Conservation (phyloP, 2,888 invertebrate genomes). For the Cerastis rubricosa region DNA sequence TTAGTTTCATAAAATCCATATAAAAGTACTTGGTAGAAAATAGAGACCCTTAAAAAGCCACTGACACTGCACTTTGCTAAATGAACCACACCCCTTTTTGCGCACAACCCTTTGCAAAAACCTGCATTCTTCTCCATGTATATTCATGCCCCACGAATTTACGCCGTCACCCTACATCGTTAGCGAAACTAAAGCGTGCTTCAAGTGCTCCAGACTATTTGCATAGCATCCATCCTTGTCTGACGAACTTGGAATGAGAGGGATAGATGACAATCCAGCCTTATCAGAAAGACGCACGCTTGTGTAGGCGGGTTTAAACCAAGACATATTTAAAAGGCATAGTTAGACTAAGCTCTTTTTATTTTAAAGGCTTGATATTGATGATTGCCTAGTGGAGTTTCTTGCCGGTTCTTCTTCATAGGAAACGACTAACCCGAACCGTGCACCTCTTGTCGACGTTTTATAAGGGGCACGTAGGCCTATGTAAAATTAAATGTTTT, state of each 20-base stretch:
- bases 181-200: constrained; percentile 75
- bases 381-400: not conserved
- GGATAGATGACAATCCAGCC: constrained; percentile 48
- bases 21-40: not conserved
- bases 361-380: constrained; percentile 16
- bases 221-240: constrained; percentile 62
- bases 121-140: constrained; percentile 39
- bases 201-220: constrained; percentile 74
- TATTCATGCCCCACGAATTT: constrained; percentile 60
- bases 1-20: not conserved
- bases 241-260: constrained; percentile 39
- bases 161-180: constrained; percentile 75
- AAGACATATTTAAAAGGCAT: constrained; percentile 19
- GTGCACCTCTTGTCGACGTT: too few relatives aligned
- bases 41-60: constrained; percentile 27
- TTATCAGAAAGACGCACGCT: constrained; percentile 65
- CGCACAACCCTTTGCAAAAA: constrained; percentile 40
- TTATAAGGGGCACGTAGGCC: too few relatives aligned
- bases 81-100: constrained; percentile 29
- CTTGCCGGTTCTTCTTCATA: too few relatives aligned
- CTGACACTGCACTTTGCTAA: constrained; percentile 47
- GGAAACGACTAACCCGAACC: too few relatives aligned
- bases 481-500: too few relatives aligned
- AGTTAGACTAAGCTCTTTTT: constrained; percentile 23
- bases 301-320: constrained; percentile 44